A percentile compares a stretch with the other conserved stretches of the same genome.
These are phyloP conservation scores for Corythoichthys intestinalis DNA, from an alignment of 2,113 vertebrate species.

Conservation along the genomic window DNA sequence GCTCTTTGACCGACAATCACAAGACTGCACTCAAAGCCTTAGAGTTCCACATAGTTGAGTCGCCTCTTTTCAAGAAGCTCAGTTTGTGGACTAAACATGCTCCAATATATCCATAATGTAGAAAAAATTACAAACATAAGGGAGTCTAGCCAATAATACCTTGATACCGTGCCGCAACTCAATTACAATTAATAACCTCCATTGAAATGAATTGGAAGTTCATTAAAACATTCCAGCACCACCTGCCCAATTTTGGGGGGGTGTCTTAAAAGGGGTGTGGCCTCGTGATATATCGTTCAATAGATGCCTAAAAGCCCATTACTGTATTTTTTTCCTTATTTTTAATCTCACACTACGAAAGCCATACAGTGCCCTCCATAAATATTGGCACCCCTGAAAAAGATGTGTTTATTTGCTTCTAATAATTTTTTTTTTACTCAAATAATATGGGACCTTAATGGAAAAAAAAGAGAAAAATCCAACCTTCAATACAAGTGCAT, in stretches of 20 bases:
- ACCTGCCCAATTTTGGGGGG: neutral
- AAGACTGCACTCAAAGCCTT: conserved; percentile 30
- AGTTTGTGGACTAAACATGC: neutral
- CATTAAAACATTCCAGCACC: neutral
- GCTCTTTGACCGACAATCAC: conserved; percentile 53
- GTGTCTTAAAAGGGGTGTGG: neutral
- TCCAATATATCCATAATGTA: neutral
- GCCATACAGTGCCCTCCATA: too few species aligned
- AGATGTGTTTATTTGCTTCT: too few species aligned
- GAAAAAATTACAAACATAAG: neutral
- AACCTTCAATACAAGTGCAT: too few species aligned
- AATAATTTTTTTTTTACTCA: too few species aligned
- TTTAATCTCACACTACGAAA: too few species aligned
- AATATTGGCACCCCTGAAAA: too few species aligned
- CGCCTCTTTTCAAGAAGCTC: conserved; percentile 11
- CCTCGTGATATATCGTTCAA: neutral
- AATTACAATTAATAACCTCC: too few species aligned
- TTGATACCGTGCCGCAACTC: too few species aligned
- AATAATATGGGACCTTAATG: too few species aligned
- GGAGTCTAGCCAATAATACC: neutral
- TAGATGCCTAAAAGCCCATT: too few species aligned
- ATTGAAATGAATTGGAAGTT: neutral
- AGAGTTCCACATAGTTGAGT: conserved; percentile 9
- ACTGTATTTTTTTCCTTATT: too few species aligned
- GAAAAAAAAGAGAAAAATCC: too few species aligned